Base-by-base conservation (phyloP, 2,888 invertebrate species). In the Hecatera dysodea region DNA sequence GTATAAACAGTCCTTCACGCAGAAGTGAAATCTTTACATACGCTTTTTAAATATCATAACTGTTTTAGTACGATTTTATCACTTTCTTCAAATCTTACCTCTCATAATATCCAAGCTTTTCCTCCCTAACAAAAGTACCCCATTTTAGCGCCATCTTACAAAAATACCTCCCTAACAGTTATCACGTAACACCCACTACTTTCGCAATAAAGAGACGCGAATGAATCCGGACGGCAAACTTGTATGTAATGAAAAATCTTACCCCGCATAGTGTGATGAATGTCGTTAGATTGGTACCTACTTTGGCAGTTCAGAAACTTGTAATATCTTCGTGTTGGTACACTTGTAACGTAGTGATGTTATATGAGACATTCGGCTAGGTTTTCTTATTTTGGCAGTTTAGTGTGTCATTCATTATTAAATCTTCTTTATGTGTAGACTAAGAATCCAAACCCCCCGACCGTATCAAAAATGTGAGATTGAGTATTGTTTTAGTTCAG, bases 211-310 rank as follows among this genome's bases (percentile, higher is more conserved):
- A 87, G 81, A 60, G 70, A 62, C 85, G 76, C 80, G 78, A 73
- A 80, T 81, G 81, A 78, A 87, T 87, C 88, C 85, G 87, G 80
- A 82, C 72, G 74, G 72, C 69, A 82, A 90, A 91, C 88, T 90
- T 86, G 82, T 82, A 85, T 75, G 87, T 91, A 90, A 91, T 91
- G 92, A 92, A 91, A 92, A 92, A 92, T 92, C 91, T 91, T 92
- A 59, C 56, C 50, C 52, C 71, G 72, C 63, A 66, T 59, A 69
- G 52, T 67, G 68, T 67, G 80, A 81, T 80, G 67, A 52, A 83
- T 72, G 67, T 63, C 75, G 80, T 66, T 50, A 19, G 27, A 59
- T 67, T 79, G 81, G 69, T 65, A 67, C n/a, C n/a, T n/a, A n/a
- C 42, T 53, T 24, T 79, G 80, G 66, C 63, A 67, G 50, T 53